Evolutionary conservation across 2,113 vertebrate species (phyloP), one percentile per base, ranked within the genome.

Genomic region (Saguinus midas): DNA sequence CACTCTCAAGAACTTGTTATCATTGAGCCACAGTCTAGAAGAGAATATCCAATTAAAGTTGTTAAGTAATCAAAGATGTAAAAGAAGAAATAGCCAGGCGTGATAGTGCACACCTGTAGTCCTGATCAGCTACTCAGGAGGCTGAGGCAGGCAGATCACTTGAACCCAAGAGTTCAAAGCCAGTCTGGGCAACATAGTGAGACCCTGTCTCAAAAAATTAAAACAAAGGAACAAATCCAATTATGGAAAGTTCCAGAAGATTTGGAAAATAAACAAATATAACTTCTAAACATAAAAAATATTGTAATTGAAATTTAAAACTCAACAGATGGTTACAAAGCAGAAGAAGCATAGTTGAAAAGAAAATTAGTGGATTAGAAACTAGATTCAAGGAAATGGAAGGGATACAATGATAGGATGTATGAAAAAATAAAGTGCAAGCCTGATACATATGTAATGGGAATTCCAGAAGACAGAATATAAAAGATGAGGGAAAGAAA

Each of bases 221-320:
- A 4, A 27, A 27, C 9, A 10, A 64, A 64, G 10, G 29, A 66
- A 66, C 27, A 32, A 66, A 35, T 66, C 2, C 32, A 64, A 55
- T 48, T 45, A 66, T 82, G 16, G 8, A 32, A 75, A 45, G n/a
- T 52, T 72, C 7, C 48, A 57, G 37, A 1, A 83, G 70, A 66
- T 82, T 23, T 76, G 57, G 37, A 57, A 93, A 70, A 68, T 37
- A 87, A 91, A 43, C 17, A n/a, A 93, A 83, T 3, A 58, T 21
- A 92, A 45, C 11, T 35, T 95, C 35, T 83, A 75, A 88, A 91
- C 66, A 48, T 66, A 40, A 76, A 82, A 95, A 75, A 37, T 37
- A 57, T 5, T 32, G 48, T 29, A 12, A 88, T 40, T 58, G 35
- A 84, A 70, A 52, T 93, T 58, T 66, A 76, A 83, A 76, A 83